Evolutionary conservation across 2,888 invertebrate species (phyloP).

Genomic region (Epinotia brunnichana): DNA sequence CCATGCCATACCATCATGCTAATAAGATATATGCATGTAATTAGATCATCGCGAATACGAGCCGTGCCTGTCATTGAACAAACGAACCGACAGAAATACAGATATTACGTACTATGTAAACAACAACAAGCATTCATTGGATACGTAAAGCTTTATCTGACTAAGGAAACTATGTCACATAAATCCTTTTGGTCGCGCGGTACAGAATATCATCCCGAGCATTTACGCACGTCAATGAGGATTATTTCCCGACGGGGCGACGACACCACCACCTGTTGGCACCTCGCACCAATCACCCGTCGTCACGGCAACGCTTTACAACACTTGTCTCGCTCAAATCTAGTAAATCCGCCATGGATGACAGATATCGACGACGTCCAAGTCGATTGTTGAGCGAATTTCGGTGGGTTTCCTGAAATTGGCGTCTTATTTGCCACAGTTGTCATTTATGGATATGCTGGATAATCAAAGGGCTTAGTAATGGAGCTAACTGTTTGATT

Average conservation of each 20-base stretch:
- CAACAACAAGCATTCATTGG: conserved; percentile 4
- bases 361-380: conserved; percentile 8
- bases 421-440: not conserved
- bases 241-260: conserved; percentile 55
- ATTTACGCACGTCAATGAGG: conserved; percentile 52
- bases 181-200: not conserved
- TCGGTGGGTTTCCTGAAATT: not conserved
- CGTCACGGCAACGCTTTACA: not conserved
- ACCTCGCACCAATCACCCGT: conserved; percentile 55
- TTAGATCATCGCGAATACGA: not conserved
- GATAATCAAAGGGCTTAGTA: not conserved
- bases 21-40: too few species aligned
- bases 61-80: not conserved
- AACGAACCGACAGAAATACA: conserved; percentile 15
- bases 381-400: conserved; percentile 5
- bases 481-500: not conserved
- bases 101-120: conserved; percentile 28
- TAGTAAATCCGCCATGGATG: conserved; percentile 1
- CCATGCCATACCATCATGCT: too few species aligned
- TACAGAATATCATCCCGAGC: conserved; percentile 11
- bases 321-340: not conserved
- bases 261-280: conserved; percentile 64
- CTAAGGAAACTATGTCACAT: not conserved
- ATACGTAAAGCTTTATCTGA: not conserved
- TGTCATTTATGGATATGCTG: not conserved